Evolutionary conservation across 2,888 invertebrate genomes (phyloP), one percentile per base, ranked within the genome.

Genomic region (Altica lythri): DNA sequence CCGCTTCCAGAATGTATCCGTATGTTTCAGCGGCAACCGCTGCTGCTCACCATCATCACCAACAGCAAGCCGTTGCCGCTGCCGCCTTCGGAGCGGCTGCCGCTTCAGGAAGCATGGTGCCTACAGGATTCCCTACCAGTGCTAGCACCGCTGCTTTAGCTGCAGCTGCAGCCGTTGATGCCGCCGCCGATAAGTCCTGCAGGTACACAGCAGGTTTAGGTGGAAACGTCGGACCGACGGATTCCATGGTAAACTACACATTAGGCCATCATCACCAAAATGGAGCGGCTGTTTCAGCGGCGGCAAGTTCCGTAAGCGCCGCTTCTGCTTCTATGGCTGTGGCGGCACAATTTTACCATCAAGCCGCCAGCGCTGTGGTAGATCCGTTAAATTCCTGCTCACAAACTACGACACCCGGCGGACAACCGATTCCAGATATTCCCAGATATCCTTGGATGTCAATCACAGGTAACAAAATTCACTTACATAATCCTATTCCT

Each of bases 401-500:
- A 57, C 83, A 88, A 67, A 79, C 82, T 40, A 79, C 82, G 38
- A 80, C 82, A 56, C 81, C 85, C 53, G 86, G 90, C 57, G 90
- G 90, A 59, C 92, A 92, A 77, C 90, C 92, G 53, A 87, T 94
- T 74, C 91, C 92, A 43, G 94, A 94, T 79, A 89, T 94, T 75
- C 93, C 94, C 51, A 86, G 94, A 74, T 94, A 95, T 78, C 94
- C 94, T 42, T 95, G 94, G 94, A 94, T 95, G 93, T 91, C 93
- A 73, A 92, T 94, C 79, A 93, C 94, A 83, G 94, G 94, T 93
- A 83, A 88, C 37, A 19, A 10, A 34, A 14, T 14, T 10, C 4
- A 16, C 8, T 9, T 18, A 48, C 25, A 6, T 34, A 25, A 27
- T 34, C 25, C 37, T 37, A 29, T 12, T 16, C 37, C 10, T 18